Base-by-base conservation (phyloP, 2,113 vertebrate genomes). In the Vulpes vulpes region DNA sequence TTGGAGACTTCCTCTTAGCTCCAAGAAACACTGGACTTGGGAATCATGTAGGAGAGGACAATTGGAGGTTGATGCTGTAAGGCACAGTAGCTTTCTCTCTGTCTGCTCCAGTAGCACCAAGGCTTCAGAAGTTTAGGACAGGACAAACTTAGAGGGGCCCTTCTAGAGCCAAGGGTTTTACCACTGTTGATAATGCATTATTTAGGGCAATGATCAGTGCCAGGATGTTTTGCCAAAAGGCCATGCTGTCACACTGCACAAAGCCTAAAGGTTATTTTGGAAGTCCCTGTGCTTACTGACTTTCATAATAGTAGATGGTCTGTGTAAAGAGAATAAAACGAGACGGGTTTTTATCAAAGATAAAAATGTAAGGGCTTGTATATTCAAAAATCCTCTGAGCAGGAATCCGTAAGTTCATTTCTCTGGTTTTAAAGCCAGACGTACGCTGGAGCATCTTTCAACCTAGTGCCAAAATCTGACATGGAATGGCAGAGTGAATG, bases 191-290 rank as follows among this genome's bases (percentile, higher is more conserved):
- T 38, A 25, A 64, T 57, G 89, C 30, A 82, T 91, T 92, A 83
- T 95, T 98, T 94, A 96, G 82, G 85, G 83, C 79, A 91, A n/a
- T 91, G 20, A 9, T 25, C 71, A 43, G 22, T 79, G 91, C 88
- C 78, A 93, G 51, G n/a, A 73, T 60, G 65, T 73, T 96, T 95
- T 95, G 94, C 93, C 96, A 95, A 96, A 93, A 91, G 78, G n/a
- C 88, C 78, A 69, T 93, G 51, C 79, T 95, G 65, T 96, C 51
- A 79, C 73, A 67, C 60, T 65, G 65, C 80, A 49, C 0, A 25
- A 85, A 88, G 59, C 85, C 69, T 91, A 92, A 76, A 92, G 20
- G 11, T 92, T 81, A 65, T 84, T 93, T 95, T 27, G 22, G 81
- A 95, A 92, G 76, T 92, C 38, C 74, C n/a, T n/a, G 0, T 74